Evolutionary conservation across 2,888 invertebrate genomes (phyloP).

Genomic region (Mesoligia furuncula): DNA sequence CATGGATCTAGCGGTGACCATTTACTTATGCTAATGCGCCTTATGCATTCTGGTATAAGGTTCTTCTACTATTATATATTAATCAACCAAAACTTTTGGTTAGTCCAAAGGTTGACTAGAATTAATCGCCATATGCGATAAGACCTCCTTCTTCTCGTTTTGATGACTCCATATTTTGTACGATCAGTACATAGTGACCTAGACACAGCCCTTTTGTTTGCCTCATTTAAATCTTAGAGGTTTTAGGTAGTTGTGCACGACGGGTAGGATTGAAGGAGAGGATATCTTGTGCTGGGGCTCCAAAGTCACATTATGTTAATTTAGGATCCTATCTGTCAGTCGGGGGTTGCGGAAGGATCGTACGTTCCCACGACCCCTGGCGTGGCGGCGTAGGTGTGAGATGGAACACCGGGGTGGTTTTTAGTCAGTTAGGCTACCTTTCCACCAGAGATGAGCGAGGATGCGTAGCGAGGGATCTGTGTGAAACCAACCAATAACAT

Average conservation of each 20-base stretch:
- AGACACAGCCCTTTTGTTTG: not conserved
- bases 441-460: too few relatives aligned
- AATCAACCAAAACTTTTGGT: not conserved
- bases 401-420: too few relatives aligned
- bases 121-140: not conserved
- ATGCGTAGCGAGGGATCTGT: too few relatives aligned
- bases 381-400: too few relatives aligned
- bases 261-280: not conserved
- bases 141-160: not conserved
- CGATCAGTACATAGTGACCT: not conserved
- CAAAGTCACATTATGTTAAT: not conserved
- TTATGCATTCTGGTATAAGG: not conserved
- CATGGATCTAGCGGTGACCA: not conserved
- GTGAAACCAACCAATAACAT: too few relatives aligned
- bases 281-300: too few relatives aligned
- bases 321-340: not conserved
- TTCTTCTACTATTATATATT: conserved; percentile 3
- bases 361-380: too few relatives aligned
- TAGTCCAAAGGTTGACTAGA: not conserved
- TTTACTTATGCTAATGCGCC: not conserved
- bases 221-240: not conserved
- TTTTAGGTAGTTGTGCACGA: not conserved
- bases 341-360: too few relatives aligned
- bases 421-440: too few relatives aligned
- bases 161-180: not conserved